A percentile compares a stretch with the other conserved stretches of the same genome.
Conservation (phyloP, 2,888 invertebrate species). For the Euzophera pinguis region DNA sequence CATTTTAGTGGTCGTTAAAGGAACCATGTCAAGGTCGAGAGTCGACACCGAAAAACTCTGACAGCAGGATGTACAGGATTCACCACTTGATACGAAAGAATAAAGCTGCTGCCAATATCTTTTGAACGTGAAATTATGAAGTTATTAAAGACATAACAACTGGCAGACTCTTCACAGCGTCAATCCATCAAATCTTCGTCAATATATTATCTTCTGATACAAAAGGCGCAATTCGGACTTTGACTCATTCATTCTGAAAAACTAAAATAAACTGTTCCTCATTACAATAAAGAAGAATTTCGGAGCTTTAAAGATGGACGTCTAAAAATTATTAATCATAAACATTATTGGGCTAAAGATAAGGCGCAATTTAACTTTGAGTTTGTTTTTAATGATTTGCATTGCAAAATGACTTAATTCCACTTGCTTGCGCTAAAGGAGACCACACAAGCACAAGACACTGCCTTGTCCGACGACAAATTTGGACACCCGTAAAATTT, state of each 20-base stretch:
- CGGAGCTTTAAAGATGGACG: not conserved
- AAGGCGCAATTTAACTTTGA: not conserved
- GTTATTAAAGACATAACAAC: not conserved
- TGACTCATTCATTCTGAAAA: not conserved
- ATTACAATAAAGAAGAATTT: not conserved
- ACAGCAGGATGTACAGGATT: too few species aligned
- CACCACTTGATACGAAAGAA: too few species aligned
- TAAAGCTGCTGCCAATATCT: not conserved
- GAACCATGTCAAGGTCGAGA: too few species aligned
- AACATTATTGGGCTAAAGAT: too few species aligned
- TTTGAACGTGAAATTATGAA: not conserved
- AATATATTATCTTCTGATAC: not conserved
- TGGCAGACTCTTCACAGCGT: not conserved
- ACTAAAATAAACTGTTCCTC: not conserved
- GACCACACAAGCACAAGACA: conserved; percentile 43
- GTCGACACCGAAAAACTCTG: too few species aligned
- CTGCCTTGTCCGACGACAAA: conserved; percentile 7
- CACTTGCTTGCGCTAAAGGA: conserved; percentile 25
- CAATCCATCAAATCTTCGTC: not conserved
- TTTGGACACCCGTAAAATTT: conserved; percentile 3
- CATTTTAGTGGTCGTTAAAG: too few species aligned
- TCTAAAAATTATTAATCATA: not conserved
- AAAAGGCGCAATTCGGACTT: not conserved
- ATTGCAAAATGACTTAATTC: conserved; percentile 61
- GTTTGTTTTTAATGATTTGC: conserved; percentile 32